Base-by-base conservation (phyloP, 2,113 vertebrate species). In the Regulus satrapa region DNA sequence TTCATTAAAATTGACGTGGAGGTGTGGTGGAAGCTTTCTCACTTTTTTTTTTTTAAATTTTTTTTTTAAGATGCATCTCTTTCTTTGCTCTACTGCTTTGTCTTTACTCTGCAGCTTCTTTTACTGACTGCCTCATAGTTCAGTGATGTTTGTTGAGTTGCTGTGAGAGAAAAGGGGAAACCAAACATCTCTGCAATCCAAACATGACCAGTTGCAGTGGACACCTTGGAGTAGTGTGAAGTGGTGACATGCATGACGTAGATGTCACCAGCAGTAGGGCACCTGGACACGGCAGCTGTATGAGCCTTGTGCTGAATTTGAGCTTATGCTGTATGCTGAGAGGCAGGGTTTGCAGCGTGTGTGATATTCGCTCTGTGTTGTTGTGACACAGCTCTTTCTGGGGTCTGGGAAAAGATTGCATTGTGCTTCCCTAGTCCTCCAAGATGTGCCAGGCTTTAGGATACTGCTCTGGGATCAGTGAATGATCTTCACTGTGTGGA, bases 1-100 rank as follows among this genome's bases (percentile, higher is more conserved):
- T 92, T 93, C 64, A 92, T 92, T 94, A 74, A 94, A 91, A 71
- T 66, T 94, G 51, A 64, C 8, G 1, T 28, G 18, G 28, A 69
- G 55, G 9, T 88, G 34, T 88, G 34, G 32, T 49, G 43, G 69
- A 89, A 29, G 34, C 23, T 94, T 93, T 91, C 55, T 49, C 38
- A 48, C 23, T 9, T 46, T n/a, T n/a, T n/a, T n/a, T n/a, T n/a
- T n/a, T n/a, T n/a, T n/a, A n/a, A 4, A 2, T 31, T 16, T 74
- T 62, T 38, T 73, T 36, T 68, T 41, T 25, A 5, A 54, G 23
- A 16, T 56, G 18, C 12, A 8, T 61, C 13, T 61, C 15, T 71
- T 85, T 69, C 34, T 74, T 66, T 75, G 7, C 31, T 78, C 18
- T 9, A 10, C 12, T 3, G 88, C 38, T 34, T 66, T 51, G 48